Evolutionary conservation across 2,888 invertebrate species (phyloP), one percentile per base, ranked within the genome.

Genomic region (Podabrus alpinus): DNA sequence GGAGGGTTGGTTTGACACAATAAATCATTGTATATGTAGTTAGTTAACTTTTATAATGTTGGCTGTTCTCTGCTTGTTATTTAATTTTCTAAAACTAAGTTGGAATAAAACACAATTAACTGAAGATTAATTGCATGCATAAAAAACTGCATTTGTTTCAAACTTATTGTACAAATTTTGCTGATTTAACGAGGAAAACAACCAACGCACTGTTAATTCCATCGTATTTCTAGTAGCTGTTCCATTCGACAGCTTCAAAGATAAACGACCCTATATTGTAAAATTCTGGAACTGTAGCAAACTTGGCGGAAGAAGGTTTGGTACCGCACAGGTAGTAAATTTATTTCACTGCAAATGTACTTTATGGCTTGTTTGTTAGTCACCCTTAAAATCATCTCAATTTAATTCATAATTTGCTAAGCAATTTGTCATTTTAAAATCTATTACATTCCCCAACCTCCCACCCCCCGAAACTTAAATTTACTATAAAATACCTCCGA

Each of bases 241-340:
- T 74, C 66, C 74, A 60, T 74, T 74, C 74, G 74, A 74, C 74
- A 74, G 74, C 71, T 69, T 21, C 66, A 62, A 76, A 76, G 76
- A 76, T 76, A 76, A 74, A 77, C 72, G 77, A 77, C 77, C 77
- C 74, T 74, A 77, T 77, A 77, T 77, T 77, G 77, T 77, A 77
- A 77, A 74, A 77, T 73, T 72, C 69, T 72, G 66, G 69, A 77
- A 77, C 74, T 71, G 74, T 74, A 72, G 72, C 25, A 72, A 75
- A 72, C 72, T 72, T 66, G 19, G 59, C 75, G 66, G 72, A 71
- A 72, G 75, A 71, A 60, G 59, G 75, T 72, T 75, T 72, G 68
- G 75, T 75, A 19, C 72, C 45, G 45, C 45, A 45, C 45, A 45
- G 45, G 45, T 45, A 45, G 45, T 45, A 45, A 45, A 45, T 45